Base-by-base conservation (phyloP, 2,888 invertebrate genomes). In the Aromia moschata region DNA sequence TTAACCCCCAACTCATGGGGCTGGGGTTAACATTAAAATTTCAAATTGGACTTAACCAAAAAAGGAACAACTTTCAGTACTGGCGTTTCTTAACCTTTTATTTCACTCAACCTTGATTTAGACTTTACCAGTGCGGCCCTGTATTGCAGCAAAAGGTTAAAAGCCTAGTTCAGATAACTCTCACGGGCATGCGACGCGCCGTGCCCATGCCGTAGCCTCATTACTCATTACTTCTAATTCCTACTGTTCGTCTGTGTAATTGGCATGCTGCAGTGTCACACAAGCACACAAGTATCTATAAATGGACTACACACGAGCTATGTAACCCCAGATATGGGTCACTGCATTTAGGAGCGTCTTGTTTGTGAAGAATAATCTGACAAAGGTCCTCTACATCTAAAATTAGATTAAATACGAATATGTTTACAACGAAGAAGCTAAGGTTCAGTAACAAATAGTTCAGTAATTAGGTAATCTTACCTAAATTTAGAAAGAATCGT, bases 261-360 rank as follows among this genome's bases (percentile, higher is more conserved):
- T 47, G 53, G 41, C 47, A 33, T 25, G 43, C 17, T 25, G 38
- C 25, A 18, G 25, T 49, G 18, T 38, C 38, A 38, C 49, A 49
- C 37, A 25, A 20, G 10, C 38, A 38, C 49, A 49, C 37, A 25
- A 20, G 10, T 18, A 38, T 14, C 15, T 33, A n/a, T 33, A 17
- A 46, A 46, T 17, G 12, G 33, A 16, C 18, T 9, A 18, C n/a
- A n/a, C 12, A n/a, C 33, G 15, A 30, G 3, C 33, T 33, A 33
- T 33, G 3, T 10, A n/a, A 33, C 11, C 46, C 1, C 37, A 12
- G 38, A 61, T 55, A 41, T 61, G 52, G 61, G 61, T 61, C 61
- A 61, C 54, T 58, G 58, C 51, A 58, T 61, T 61, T 60, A 16
- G 12, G 43, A 36, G 37, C 49, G 14, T n/a, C n/a, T n/a, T 15